Evolutionary conservation across 2,888 invertebrate species (phyloP), one percentile per base, ranked within the genome.

Genomic region (Amblyjoppa fuscipennis): DNA sequence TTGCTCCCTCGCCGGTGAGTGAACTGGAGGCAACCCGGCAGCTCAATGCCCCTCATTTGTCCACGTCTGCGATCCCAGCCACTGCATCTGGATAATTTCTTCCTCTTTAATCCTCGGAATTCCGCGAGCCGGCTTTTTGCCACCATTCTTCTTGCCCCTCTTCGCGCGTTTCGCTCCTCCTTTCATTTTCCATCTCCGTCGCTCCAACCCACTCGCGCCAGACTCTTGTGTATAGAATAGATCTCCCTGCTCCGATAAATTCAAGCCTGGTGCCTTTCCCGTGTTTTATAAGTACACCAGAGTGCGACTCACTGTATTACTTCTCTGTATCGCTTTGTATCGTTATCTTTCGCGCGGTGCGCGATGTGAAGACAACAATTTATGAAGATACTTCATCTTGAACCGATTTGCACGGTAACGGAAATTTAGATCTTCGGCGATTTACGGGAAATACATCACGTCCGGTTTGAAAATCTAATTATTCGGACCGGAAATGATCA

Each of bases 51-150:
- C 80, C 89, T 89, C 92, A 89, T 92, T 92, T 91, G 90, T 92
- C 89, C 90, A 90, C 89, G 91, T 92, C 91, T 83, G 31, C 38
- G 83, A 80, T 64, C 75, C 81, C 86, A 71, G 82, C 81, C 87
- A 85, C 79, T 87, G 88, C 88, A 90, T 92, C 91, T 90, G 90
- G 91, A 91, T 92, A 92, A 92, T 92, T 91, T 92, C 90, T 88
- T 86, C 78, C 88, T 82, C 87, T 88, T 90, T 89, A 91, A 90
- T 89, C 86, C 89, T 66, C 73, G 76, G 75, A 87, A 88, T 85
- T 84, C 76, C 71, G 61, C 41, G 41, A 20, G 64, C 51, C 28
- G n/a, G 20, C 45, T 77, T 82, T 59, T 87, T 77, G 75, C 73
- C 64, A 53, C 70, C 34, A 34, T 69, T 53, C 76, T 83, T 79